These are phyloP conservation scores for Gonocerus acuteangulatus DNA, from an alignment of 2,888 invertebrate species.

Conservation along the genomic window DNA sequence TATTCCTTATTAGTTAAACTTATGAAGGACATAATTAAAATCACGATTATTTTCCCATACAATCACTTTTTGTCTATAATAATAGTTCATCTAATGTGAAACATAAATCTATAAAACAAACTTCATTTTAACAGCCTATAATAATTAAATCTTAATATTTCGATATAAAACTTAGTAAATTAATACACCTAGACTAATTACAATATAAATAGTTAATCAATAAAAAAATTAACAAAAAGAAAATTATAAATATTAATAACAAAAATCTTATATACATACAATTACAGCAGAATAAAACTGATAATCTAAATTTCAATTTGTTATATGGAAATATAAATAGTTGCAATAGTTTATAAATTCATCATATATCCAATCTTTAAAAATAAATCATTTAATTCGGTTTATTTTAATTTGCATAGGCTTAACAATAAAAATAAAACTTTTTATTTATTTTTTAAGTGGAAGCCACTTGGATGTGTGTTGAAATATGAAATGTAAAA, in stretches of 20 bases:
- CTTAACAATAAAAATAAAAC: slow-evolving; percentile 7
- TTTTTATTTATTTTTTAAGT: neutral
- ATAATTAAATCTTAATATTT: slow-evolving; percentile 2
- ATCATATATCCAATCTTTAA: neutral
- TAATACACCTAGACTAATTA: neutral
- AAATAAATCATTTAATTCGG: slow-evolving; percentile 15
- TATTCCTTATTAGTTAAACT: neutral
- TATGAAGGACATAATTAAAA: slow-evolving; percentile 1
- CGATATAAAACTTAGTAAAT: slow-evolving; percentile 5
- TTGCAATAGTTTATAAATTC: neutral
- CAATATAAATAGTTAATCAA: neutral
- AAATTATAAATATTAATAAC: no score
- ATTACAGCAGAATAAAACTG: neutral
- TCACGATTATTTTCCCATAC: slow-evolving; percentile 5
- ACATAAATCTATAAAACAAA: slow-evolving; percentile 11
- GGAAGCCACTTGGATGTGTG: slow-evolving; percentile 29
- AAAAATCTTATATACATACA: no score
- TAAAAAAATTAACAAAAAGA: slow-evolving; percentile 10
- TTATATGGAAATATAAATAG: neutral
- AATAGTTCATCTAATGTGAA: neutral
- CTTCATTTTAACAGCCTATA: slow-evolving; percentile 24
- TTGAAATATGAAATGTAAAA: neutral
- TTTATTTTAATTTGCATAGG: slow-evolving; percentile 15
- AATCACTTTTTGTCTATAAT: slow-evolving; percentile 1
- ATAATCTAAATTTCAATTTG: neutral